Base-by-base conservation (phyloP, 2,113 vertebrate species). In the Ahaetulla prasina region DNA sequence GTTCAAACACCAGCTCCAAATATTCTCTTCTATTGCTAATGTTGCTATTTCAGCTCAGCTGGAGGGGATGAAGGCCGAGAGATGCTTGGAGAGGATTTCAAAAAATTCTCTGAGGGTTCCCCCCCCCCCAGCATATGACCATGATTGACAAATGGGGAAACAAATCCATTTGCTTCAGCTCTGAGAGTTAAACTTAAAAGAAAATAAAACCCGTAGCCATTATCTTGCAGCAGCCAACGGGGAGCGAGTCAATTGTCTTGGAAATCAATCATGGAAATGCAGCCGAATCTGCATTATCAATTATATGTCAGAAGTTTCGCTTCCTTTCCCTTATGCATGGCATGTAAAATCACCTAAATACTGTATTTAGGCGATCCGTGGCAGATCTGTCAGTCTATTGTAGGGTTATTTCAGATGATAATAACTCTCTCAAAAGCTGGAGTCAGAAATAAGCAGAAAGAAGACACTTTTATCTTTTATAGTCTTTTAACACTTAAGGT, bases 401-500 rank as follows among this genome's bases (percentile, higher is more conserved):
- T 49, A 92, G 18, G 45, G 60, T 94, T 90, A 68, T 91, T 95
- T 80, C 88, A 91, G 49, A 91, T 92, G 91, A 57, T 92, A 0
- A 0, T 50, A 92, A 35, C 90, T 94, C 90, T 94, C 74, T 18
- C 9, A 90, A 91, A 91, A 25, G n/a, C n/a, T 89, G 8, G 90
- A 92, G 52, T 91, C 43, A 0, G 14, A 68, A 68, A 68, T 68
- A 68, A 7, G 35, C 84, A 90, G 90, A 90, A 94, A 90, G 54
- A n/a, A 14, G 57, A 92, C 89, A 90, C 68, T 92, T 92, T 35
- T 90, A 90, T 93, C 88, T 89, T 39, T 80, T 35, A 52, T 39
- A 89, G 93, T 53, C 74, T 94, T 94, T 91, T 93, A 91, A 60
- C 20, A 93, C 90, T 90, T 88, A 90, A 91, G 88, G 57, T 52